Evolutionary conservation across 2,888 invertebrate genomes (phyloP), one percentile per base, ranked within the genome.

Genomic region (Chironomus tentans): DNA sequence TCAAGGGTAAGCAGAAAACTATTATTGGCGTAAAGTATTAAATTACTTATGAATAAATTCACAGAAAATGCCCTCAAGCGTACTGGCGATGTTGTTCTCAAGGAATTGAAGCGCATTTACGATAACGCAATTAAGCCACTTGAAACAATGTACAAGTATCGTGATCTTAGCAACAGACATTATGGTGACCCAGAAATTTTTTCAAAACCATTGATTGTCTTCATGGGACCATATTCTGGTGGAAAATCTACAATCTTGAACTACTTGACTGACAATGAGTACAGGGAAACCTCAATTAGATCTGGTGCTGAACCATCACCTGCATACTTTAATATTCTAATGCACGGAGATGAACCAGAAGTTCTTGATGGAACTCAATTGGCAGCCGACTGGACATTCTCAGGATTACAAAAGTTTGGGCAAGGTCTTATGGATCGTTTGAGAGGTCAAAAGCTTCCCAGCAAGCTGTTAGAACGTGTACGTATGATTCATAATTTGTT

Each of bases 201-300:
- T 83, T 94, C 95, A 3, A 97, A 96, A 81, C 97, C 97, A 2
- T 85, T 97, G 81, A 89, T 97, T 74, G 87, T 97, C 4, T 94
- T 97, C 81, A 94, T 97, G 92, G 97, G 97, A 62, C 96, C 97
- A 56, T 97, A 96, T 94, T 95, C 95, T 81, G 95, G 96, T 77
- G 97, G 97, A 78, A 97, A 97, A 85, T 95, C 96, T 1, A 92
- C 95, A 74, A 94, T 96, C 79, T 90, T 97, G 78, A 97, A 97
- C 84, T 97, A 97, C 84, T 86, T 97, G 78, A 88, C 95, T 61
- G 92, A 94, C 77, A 91, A 93, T 78, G 95, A 96, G 83, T 93
- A 93, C 82, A 92, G 91, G 38, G 88, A 91, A 79, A 90, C 91
- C 82, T 91, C 95, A 77, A 85, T 96, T 78, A 89, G 94, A 85